A percentile compares a stretch with the other conserved stretches of the same genome.
Evolutionary conservation across 1,140 invertebrate species (phyloP).

Genomic region (Scaptomyza graminum): DNA sequence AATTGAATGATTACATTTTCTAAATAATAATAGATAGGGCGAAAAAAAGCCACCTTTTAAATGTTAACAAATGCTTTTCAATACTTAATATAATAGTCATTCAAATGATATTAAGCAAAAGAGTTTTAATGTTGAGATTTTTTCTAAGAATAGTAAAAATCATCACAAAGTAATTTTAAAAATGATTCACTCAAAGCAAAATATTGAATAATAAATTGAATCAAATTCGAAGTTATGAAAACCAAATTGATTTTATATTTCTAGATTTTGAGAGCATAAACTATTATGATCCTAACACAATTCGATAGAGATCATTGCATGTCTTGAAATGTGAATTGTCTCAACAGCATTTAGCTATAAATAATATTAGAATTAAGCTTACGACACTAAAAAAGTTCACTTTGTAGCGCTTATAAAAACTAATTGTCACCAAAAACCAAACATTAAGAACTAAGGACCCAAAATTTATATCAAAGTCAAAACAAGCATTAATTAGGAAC

Average conservation of each 20-base stretch:
- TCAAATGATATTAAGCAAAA: not conserved
- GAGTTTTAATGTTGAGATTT: too few relatives aligned
- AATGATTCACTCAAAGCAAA: too few relatives aligned
- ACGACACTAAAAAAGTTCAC: conserved; percentile 67
- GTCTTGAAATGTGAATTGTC: conserved; percentile 23
- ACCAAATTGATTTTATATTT: not conserved
- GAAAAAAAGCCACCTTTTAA: too few relatives aligned
- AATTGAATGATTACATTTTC: too few relatives aligned
- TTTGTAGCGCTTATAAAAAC: conserved; percentile 60
- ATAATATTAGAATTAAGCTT: conserved; percentile 23
- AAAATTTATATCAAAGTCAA: conserved; percentile 24
- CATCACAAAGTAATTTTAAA: too few relatives aligned
- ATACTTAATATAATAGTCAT: not conserved
- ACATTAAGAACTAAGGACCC: conserved; percentile 26
- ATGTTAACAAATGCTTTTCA: too few relatives aligned
- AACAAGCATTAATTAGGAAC: conserved; percentile 63
- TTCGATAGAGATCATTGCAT: conserved; percentile 57
- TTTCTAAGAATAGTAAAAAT: too few relatives aligned
- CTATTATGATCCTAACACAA: conserved; percentile 29
- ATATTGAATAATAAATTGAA: too few relatives aligned
- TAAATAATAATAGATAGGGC: too few relatives aligned
- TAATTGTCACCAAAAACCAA: conserved; percentile 37
- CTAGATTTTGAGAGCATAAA: conserved; percentile 2
- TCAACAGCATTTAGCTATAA: conserved; percentile 16
- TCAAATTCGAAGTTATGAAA: not conserved